phyloP scores from a whole-genome alignment of 2,113 vertebrate species.

The Sakesphorus luctuosus region DNA sequence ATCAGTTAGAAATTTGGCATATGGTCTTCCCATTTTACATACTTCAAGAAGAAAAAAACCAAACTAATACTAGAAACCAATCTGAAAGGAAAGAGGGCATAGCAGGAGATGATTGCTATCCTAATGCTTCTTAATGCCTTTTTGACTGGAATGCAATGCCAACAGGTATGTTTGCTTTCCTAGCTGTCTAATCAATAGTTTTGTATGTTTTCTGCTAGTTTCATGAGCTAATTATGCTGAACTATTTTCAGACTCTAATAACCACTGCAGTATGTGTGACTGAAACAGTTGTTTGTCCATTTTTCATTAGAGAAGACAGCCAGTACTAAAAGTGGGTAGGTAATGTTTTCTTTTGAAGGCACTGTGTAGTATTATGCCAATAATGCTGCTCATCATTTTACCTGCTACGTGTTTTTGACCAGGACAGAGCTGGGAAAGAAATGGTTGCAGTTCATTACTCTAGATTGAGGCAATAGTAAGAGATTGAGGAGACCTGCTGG shows the following conservation, averaged over 20 bases:
- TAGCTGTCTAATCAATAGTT: not conserved
- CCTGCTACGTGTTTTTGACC: not conserved
- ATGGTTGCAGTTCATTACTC: not conserved
- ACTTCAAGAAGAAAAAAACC: not conserved
- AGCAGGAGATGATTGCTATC: not conserved
- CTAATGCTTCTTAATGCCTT: constrained; percentile 8
- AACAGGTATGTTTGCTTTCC: not conserved
- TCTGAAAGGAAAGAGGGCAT: not conserved
- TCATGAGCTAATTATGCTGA: not conserved
- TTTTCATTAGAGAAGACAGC: not conserved
- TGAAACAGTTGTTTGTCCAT: not conserved
- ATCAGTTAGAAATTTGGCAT: not conserved
- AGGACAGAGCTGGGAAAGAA: not conserved
- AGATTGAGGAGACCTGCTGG: not conserved
- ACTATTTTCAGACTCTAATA: not conserved
- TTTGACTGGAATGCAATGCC: not conserved
- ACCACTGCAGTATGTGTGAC: not conserved
- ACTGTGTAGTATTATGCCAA: not conserved
- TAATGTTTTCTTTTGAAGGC: not conserved
- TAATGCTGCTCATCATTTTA: not conserved
- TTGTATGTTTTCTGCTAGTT: not conserved
- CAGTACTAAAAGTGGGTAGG: not conserved
- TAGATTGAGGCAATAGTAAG: rapidly evolving
- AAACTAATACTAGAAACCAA: not conserved
- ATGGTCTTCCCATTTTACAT: not conserved